These are phyloP conservation scores for Steinernema hermaphroditum DNA, from an alignment of 2,888 invertebrate genomes.

Conservation along the genomic window DNA sequence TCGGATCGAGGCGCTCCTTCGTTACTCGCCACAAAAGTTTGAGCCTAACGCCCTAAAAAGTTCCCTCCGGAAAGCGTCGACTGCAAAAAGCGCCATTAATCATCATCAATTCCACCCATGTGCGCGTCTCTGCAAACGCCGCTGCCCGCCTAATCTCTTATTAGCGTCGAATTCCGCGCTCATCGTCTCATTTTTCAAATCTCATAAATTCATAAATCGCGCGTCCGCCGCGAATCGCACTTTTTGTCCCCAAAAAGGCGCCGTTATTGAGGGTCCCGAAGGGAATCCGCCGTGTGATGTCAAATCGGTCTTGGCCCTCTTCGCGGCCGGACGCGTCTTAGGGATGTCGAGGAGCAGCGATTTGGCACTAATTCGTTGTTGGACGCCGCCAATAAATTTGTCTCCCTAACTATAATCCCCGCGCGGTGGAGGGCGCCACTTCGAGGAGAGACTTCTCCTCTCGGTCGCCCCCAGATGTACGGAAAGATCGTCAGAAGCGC, in stretches of 20 bases:
- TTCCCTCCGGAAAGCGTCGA: no score
- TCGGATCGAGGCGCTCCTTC: no score
- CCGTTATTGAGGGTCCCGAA: conserved; percentile 25
- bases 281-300: conserved; percentile 13
- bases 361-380: conserved; percentile 25
- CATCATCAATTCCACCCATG: no score
- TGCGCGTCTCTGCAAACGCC: no score
- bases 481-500: conserved; percentile 13
- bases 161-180: conserved; percentile 14
- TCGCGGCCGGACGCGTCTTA: background rate
- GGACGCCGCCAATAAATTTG: conserved; percentile 26
- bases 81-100: no score
- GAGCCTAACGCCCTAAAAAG: no score
- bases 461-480: background rate
- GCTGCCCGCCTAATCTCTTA: background rate
- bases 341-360: conserved; percentile 26
- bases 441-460: background rate
- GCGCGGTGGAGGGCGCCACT: conserved; percentile 11
- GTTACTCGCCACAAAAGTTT: no score
- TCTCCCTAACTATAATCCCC: conserved; percentile 10
- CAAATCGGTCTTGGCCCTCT: background rate
- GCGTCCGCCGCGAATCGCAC: conserved; percentile 9
- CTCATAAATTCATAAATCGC: conserved; percentile 31
- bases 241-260: conserved; percentile 20
- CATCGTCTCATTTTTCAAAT: conserved; percentile 7